Evolutionary conservation across 2,797 vertebrate species (phyloP).

Genomic region (Eulemur mongoz): DNA sequence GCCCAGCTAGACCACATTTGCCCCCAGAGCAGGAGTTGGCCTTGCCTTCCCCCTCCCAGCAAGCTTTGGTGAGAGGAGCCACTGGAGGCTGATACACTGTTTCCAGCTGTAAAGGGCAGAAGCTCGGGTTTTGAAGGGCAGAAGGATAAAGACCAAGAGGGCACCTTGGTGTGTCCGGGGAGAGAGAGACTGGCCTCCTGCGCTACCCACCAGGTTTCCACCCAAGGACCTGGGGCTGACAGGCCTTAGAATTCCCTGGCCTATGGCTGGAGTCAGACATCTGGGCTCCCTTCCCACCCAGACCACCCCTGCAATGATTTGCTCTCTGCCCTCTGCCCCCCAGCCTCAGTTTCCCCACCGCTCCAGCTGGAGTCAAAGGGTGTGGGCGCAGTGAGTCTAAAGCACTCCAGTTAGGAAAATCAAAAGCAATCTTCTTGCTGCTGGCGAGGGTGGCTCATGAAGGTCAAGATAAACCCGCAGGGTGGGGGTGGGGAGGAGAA

Average conservation of each 20-base stretch:
- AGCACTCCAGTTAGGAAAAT: neutral
- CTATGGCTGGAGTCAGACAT: neutral
- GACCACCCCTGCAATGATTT: neutral
- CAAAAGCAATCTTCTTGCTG: constrained; percentile 18
- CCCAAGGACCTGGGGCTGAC: neutral
- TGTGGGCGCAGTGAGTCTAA: neutral
- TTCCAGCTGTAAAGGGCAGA: neutral
- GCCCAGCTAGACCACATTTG: neutral
- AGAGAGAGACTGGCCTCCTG: neutral
- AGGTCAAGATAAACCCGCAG: constrained; percentile 69
- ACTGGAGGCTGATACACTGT: neutral
- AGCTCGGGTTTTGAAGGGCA: neutral
- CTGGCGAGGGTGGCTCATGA: constrained; percentile 33
- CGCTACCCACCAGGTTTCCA: neutral
- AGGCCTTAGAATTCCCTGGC: neutral
- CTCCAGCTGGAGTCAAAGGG: neutral
- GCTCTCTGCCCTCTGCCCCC: neutral
- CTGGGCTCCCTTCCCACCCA: neutral
- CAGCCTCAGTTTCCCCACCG: constrained; percentile 20
- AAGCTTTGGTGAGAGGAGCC: neutral
- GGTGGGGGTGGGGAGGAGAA: neutral
- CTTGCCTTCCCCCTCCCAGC: neutral
- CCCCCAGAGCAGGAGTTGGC: neutral
- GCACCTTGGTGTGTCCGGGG: too few relatives aligned
- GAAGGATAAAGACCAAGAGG: neutral